Evolutionary conservation across 2,797 vertebrate genomes (phyloP), one percentile per base, ranked within the genome.

Genomic region (Adrianichthys oophorus): DNA sequence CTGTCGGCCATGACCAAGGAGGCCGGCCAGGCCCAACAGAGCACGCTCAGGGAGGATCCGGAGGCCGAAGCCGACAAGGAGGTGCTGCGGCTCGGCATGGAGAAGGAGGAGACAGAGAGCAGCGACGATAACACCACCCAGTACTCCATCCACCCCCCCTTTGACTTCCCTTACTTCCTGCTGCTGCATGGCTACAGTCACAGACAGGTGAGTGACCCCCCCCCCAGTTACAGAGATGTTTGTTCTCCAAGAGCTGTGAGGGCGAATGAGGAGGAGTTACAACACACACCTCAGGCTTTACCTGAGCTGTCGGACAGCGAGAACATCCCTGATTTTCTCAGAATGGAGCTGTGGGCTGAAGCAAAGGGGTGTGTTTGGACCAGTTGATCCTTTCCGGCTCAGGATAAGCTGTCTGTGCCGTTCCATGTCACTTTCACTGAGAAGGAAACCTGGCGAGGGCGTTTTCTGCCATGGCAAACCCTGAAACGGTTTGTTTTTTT

Each of bases 91-190:
- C 85, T 91, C 1, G 76, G 86, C 16, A 67, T 83, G 58, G 92
- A 92, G 82, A 91, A 92, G 65, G 92, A 92, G 72, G 92, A 93
- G 84, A 93, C 92, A 0, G 93, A 93, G 72, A 92, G 92, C 73
- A 92, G 91, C 7, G 90, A 92, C 0, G 92, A 92, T 78, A 91
- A 89, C 86, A 84, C 81, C 60, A 92, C 91, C 15, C 91, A 93
- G 76, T 93, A 89, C 85, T 92, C 91, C 74, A 85, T 93, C 42
- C 90, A 91, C 63, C 90, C 90, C 0, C 93, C 93, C 0, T 91
- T 91, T 1, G 92, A 93, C 59, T 92, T 91, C 65, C 93, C 92
- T 0, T 94, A 93, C 77, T 92, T 94, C 76, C 91, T 94, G 15
- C 80, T 94, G 45, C 79, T 94, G 63, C 92, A 93, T 52, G 92